A percentile compares a stretch with the other conserved stretches of the same genome.
Conservation (phyloP, 2,888 invertebrate species). For the Pocota personata region DNA sequence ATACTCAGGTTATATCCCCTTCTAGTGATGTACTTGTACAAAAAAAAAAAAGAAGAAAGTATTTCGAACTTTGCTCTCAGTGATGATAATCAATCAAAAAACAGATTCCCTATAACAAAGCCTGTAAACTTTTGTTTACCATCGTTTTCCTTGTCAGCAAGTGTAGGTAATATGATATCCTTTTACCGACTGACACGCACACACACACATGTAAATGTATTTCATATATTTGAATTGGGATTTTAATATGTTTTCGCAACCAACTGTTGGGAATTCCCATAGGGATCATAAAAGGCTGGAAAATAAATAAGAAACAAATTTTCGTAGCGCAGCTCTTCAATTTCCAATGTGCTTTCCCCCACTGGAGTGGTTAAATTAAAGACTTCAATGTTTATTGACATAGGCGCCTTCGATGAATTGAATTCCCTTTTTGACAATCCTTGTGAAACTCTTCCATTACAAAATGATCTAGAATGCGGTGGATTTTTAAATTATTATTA, state of each 20-base stretch:
- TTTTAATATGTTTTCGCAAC: conserved; percentile 1
- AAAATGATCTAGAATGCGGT: background rate
- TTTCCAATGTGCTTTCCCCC: background rate
- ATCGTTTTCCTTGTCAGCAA: background rate
- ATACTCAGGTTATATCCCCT: background rate
- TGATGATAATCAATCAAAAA: conserved; percentile 9
- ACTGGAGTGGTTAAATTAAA: background rate
- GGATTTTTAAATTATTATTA: background rate
- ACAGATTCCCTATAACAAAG: background rate
- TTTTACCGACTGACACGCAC: background rate
- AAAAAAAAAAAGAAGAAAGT: background rate
- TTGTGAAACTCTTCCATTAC: conserved; percentile 9
- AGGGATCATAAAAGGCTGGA: background rate
- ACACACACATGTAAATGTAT: background rate
- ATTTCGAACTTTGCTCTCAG: background rate
- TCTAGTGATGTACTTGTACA: background rate
- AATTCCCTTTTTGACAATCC: conserved; percentile 1
- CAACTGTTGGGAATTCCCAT: background rate
- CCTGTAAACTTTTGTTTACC: background rate
- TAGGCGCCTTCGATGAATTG: background rate
- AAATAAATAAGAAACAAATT: conserved; percentile 1
- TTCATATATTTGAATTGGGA: background rate
- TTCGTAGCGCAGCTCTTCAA: background rate
- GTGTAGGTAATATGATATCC: background rate
- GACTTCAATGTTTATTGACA: conserved; percentile 5